Evolutionary conservation across 2,113 vertebrate genomes (phyloP).

Genomic region (Megatriorchis doriae): DNA sequence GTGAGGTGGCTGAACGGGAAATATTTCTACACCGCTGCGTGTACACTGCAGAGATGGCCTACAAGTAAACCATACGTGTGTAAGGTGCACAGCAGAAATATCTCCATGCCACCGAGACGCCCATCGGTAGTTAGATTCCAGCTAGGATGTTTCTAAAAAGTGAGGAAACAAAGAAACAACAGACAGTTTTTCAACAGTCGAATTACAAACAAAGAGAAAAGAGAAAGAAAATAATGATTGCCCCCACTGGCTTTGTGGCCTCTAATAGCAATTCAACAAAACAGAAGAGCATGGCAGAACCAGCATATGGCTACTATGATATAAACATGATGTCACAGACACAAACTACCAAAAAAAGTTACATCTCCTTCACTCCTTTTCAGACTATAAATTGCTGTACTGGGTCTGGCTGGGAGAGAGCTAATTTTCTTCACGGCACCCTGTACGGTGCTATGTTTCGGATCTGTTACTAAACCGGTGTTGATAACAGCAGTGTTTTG

Average conservation of each 20-base stretch:
- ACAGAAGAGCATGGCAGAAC: neutral
- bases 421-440: neutral
- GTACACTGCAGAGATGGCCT: neutral
- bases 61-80: accelerated
- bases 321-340: neutral
- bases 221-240: neutral
- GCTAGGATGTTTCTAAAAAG: neutral
- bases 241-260: neutral
- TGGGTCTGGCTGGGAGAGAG: neutral
- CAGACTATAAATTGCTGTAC: neutral
- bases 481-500: neutral
- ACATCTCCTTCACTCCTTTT: neutral
- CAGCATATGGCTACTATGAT: accelerated
- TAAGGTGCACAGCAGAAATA: neutral
- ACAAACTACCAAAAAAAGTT: neutral
- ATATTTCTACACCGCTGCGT: neutral
- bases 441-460: accelerated
- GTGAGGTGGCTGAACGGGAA: neutral
- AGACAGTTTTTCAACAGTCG: neutral
- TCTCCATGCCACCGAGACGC: neutral
- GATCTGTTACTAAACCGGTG: neutral
- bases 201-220: neutral
- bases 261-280: neutral
- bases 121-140: neutral
- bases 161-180: neutral